Conservation (phyloP, 2,888 invertebrate species). For the Epinotia brunnichana region DNA sequence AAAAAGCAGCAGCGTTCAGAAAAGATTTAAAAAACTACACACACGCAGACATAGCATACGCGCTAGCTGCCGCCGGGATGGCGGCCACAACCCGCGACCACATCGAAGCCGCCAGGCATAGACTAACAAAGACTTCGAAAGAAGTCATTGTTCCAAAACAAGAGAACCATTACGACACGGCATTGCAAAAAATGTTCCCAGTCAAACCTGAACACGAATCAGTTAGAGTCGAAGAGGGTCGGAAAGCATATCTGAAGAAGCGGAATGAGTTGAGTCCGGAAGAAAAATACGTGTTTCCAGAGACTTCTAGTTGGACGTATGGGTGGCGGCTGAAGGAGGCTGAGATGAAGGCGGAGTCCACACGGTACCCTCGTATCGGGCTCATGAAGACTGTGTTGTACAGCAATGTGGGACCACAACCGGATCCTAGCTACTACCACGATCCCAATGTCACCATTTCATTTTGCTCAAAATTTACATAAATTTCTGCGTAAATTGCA, state of each 20-base stretch:
- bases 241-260: conserved; percentile 43
- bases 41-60: conserved; percentile 4
- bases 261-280: conserved; percentile 37
- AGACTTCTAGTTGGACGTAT: conserved; percentile 49
- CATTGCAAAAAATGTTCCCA: conserved; percentile 27
- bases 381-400: conserved; percentile 8
- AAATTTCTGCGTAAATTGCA: neutral
- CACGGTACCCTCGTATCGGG: conserved; percentile 18
- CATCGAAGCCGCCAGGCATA: conserved; percentile 27
- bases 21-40: conserved; percentile 22
- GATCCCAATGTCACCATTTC: neutral
- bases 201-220: conserved; percentile 11
- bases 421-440: conserved; percentile 27
- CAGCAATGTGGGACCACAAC: conserved; percentile 31
- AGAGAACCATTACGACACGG: conserved; percentile 3
- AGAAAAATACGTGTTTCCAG: conserved; percentile 50
- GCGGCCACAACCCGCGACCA: conserved; percentile 21
- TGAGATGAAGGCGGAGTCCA: conserved; percentile 21
- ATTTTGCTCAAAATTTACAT: conserved; percentile 13
- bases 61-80: neutral
- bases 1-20: conserved; percentile 7
- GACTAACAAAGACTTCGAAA: conserved; percentile 6
- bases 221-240: conserved; percentile 19
- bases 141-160: neutral
- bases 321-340: conserved; percentile 50